These are phyloP conservation scores for Ornithoptera priamus DNA, from an alignment of 2,888 invertebrate genomes.

Conservation along the genomic window DNA sequence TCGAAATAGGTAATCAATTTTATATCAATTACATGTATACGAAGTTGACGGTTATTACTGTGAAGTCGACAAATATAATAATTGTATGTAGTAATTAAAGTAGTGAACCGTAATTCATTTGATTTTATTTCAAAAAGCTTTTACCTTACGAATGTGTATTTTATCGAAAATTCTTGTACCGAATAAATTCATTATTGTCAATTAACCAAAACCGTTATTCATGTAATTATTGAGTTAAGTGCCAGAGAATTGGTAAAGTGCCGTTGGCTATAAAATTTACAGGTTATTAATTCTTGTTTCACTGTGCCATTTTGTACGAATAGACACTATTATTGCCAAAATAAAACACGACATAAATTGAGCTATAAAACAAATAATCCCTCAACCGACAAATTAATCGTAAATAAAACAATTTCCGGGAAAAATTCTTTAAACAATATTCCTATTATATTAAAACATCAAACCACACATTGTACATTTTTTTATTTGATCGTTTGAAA, in stretches of 20 bases:
- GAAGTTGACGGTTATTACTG: no score
- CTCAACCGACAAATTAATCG: conserved; percentile 7
- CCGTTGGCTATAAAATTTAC: conserved; percentile 20
- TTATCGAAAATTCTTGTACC: not conserved
- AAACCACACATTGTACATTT: not conserved
- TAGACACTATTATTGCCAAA: conserved; percentile 6
- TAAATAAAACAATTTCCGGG: not conserved
- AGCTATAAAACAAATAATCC: conserved; percentile 22
- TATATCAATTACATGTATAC: no score
- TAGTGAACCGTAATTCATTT: no score
- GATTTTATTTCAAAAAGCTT: no score
- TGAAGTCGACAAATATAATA: no score
- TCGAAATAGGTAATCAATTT: no score
- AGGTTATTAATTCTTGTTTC: conserved; percentile 22
- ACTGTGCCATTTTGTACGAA: conserved; percentile 19
- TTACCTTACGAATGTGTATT: not conserved
- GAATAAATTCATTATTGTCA: not conserved
- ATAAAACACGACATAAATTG: conserved; percentile 10
- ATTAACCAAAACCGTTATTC: not conserved
- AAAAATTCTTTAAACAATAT: not conserved
- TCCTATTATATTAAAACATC: not conserved
- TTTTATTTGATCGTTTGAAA: no score
- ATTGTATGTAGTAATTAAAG: no score
- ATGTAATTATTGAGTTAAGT: conserved; percentile 10
- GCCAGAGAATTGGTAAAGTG: conserved; percentile 10